These are phyloP conservation scores for Elgonia sp. DNA, from an alignment of 2,888 invertebrate species.

Conservation along the genomic window DNA sequence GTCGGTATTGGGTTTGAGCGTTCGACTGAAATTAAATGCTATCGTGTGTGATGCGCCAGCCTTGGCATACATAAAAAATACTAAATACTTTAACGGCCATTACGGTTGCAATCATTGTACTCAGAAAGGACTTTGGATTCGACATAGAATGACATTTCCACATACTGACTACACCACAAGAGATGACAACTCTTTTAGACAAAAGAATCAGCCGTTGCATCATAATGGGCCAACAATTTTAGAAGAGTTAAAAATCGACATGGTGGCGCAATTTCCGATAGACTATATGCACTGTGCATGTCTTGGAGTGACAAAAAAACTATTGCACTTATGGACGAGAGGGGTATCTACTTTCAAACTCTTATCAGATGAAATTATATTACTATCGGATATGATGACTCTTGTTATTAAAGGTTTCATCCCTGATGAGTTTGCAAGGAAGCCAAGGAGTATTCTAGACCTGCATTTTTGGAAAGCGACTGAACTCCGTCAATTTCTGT, in stretches of 20 bases:
- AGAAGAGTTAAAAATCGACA: neutral
- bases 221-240: slow-evolving; percentile 3
- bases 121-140: neutral
- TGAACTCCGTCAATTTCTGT: slow-evolving; percentile 63
- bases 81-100: neutral
- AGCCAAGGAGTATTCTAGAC: slow-evolving; percentile 12
- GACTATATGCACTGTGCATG: slow-evolving; percentile 26
- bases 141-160: neutral
- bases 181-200: neutral
- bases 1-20: too few relatives aligned
- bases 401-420: slow-evolving; percentile 2
- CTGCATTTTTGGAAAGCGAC: slow-evolving; percentile 77
- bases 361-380: neutral
- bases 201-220: neutral
- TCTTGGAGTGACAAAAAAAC: slow-evolving; percentile 39
- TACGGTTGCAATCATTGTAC: neutral
- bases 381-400: slow-evolving; percentile 10
- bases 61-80: neutral
- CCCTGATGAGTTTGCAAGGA: slow-evolving; percentile 36
- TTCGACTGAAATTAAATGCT: neutral
- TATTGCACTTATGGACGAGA: slow-evolving; percentile 3
- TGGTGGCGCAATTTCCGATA: neutral
- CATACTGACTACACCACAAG: neutral
- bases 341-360: slow-evolving; percentile 8
- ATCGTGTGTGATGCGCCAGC: neutral